These are phyloP conservation scores for Eupeodes latifasciatus DNA, from an alignment of 2,888 invertebrate species.

Conservation along the genomic window DNA sequence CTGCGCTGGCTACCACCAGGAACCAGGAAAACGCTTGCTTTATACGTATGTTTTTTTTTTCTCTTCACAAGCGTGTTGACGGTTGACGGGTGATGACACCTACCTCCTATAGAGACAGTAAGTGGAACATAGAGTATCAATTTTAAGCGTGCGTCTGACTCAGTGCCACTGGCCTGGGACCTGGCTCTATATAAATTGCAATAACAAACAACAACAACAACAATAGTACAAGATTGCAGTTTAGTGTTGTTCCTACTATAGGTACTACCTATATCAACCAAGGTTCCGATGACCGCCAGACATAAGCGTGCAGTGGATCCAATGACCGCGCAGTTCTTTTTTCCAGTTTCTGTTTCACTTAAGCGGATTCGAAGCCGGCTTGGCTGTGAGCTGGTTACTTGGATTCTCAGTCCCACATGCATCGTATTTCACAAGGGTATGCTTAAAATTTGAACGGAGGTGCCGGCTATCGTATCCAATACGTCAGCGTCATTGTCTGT, in stretches of 20 bases:
- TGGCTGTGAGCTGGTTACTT: slow-evolving; percentile 25
- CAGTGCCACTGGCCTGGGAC: slow-evolving; percentile 8
- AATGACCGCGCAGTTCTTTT: slow-evolving; percentile 35
- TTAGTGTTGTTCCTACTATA: slow-evolving; percentile 1
- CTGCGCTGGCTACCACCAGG: not conserved
- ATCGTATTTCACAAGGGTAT: slow-evolving; percentile 54
- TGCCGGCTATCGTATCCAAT: not conserved
- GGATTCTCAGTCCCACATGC: slow-evolving; percentile 57
- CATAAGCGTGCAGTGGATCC: slow-evolving; percentile 70
- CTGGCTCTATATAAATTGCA: not conserved
- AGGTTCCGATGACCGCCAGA: slow-evolving; percentile 70
- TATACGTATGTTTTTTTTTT: not conserved
- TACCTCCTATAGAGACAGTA: not conserved
- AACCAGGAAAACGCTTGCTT: slow-evolving; percentile 18
- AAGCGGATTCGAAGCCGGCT: slow-evolving; percentile 31
- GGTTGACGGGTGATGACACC: not conserved
- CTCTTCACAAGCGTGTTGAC: slow-evolving; percentile 10
- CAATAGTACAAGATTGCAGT: not conserved
- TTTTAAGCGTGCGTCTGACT: slow-evolving; percentile 2
- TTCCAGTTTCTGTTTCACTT: not conserved
- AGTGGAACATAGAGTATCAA: slow-evolving; percentile 19
- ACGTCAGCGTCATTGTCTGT: not conserved
- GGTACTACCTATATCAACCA: slow-evolving; percentile 6
- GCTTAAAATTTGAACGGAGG: slow-evolving; percentile 19
- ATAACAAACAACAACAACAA: not conserved